Percentiles rank a stretch among this genome's conserved stretches.
Conservation (phyloP, 2,888 invertebrate genomes). For the Deroplatys truncata region DNA sequence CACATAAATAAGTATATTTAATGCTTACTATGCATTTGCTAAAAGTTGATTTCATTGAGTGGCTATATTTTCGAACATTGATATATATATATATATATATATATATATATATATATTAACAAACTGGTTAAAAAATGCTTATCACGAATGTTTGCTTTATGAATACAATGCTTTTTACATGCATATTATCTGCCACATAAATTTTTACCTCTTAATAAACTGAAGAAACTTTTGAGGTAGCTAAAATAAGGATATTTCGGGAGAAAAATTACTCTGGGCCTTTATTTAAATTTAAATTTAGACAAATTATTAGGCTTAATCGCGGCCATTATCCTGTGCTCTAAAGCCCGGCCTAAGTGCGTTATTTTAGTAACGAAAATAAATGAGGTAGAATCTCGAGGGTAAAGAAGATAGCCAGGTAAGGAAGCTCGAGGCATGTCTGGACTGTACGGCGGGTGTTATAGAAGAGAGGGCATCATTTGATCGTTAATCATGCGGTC, state of each 20-base stretch:
- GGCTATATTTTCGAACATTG: no score
- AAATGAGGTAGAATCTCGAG: background rate
- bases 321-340: background rate
- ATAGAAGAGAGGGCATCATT: background rate
- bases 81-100: no score
- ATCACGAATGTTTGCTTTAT: no score
- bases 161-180: no score
- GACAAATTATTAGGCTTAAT: background rate
- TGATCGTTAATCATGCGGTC: slow-evolving; percentile 11
- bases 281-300: background rate
- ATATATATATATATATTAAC: no score
- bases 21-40: no score
- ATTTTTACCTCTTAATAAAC: background rate
- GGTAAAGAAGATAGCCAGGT: background rate
- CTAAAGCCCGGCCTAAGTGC: background rate
- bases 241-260: background rate
- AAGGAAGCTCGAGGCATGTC: background rate
- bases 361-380: background rate
- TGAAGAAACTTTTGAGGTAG: background rate
- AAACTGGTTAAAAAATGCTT: no score
- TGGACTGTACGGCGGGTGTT: background rate
- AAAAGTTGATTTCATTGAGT: no score
- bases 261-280: background rate
- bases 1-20: no score
- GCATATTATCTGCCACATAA: background rate